Evolutionary conservation across 1,140 invertebrate genomes (phyloP), one percentile per base, ranked within the genome.

Genomic region (Aporrectodea caliginosa): DNA sequence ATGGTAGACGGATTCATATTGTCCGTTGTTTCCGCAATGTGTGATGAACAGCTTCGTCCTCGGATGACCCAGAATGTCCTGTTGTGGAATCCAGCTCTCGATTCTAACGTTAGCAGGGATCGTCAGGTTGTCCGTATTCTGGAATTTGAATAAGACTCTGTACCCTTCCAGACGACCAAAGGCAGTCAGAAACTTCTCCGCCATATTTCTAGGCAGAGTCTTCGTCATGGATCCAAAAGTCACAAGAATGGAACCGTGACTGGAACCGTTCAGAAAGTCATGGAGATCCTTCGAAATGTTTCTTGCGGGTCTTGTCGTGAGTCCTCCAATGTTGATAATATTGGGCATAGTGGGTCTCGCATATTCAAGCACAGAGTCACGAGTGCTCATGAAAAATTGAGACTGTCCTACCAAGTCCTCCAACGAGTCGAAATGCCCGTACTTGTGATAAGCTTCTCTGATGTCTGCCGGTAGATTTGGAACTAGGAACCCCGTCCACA

Each of bases 1-100:
- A 82, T 90, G 92, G 82, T 93, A 91, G 72, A 93, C 89, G 6
- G 93, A 91, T 85, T 95, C 93, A 68, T 91, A 92, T 0, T 91
- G 91, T 27, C 93, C 91, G 84, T 93, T 90, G 68, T 93, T 90
- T 0, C 93, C 93, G 29, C 91, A 92, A 82, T 95, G 93, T 0
- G 92, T 92, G 79, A 94, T 90, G 79, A 94, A 94, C 0, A 90
- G 91, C 35, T 91, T 81, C 27, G 81, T 82, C 16, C 83, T 82
- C 1, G 81, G 80, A 75, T 85, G 83, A 90, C 90, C 93, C 58
- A 94, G 88, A 34, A 95, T 90, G 84, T 94, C 93, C 84, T 94
- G 93, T 85, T 95, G 93, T 0, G 93, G 93, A 82, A 94, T 88
- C 93, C 93, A 58, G 22, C 22, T 22, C 6, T 6, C 43, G 22